Evolutionary conservation across 2,797 vertebrate genomes (phyloP).

Genomic region (Crypturellus tataupa): DNA sequence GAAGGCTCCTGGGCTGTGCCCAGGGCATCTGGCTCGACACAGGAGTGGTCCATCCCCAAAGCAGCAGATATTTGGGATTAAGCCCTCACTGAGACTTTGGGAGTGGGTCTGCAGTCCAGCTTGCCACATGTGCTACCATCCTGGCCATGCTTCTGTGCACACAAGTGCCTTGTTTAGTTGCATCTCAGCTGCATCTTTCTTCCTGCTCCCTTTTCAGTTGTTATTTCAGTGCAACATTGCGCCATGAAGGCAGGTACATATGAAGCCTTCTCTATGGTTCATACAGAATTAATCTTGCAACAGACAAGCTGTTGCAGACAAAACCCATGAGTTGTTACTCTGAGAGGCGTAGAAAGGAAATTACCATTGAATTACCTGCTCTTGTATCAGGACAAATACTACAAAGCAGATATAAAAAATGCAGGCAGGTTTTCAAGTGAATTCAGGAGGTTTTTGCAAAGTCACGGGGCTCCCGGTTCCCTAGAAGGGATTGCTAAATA

Average conservation of each 20-base stretch:
- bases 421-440: background rate
- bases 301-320: background rate
- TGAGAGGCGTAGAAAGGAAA: background rate
- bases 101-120: rapidly evolving
- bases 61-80: rapidly evolving
- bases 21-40: background rate
- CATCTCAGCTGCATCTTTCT: background rate
- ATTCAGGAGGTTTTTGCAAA: background rate
- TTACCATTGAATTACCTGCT: background rate
- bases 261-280: background rate
- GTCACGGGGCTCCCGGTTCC: background rate
- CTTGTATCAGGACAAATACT: background rate
- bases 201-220: background rate
- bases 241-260: background rate
- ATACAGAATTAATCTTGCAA: background rate
- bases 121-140: rapidly evolving
- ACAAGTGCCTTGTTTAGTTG: background rate
- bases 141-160: background rate
- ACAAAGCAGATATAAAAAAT: background rate
- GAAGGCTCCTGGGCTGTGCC: background rate
- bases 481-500: background rate
- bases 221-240: background rate
- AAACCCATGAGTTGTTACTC: background rate
- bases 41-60: background rate
- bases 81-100: background rate